Conservation (phyloP, 2,113 vertebrate species). For the Callipepla squamata region DNA sequence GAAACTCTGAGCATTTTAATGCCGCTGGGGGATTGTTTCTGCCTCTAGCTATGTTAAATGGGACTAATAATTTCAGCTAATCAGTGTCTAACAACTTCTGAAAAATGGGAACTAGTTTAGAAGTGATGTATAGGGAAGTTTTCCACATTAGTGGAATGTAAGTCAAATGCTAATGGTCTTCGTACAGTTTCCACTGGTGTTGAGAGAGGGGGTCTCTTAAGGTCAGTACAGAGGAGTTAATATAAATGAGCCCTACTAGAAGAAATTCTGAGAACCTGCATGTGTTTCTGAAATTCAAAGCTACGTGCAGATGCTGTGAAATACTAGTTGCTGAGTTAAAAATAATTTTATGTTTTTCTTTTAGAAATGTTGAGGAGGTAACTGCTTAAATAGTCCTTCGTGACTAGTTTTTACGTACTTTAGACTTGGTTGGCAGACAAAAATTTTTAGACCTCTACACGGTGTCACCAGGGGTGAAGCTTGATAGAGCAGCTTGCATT, state of each 20-base stretch:
- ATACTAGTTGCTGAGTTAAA: neutral
- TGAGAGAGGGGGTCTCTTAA: conserved; percentile 38
- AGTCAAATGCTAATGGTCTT: conserved; percentile 55
- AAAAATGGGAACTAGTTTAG: conserved; percentile 69
- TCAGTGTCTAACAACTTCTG: conserved; percentile 57
- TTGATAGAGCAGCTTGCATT: neutral
- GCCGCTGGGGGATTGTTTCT: conserved; percentile 51
- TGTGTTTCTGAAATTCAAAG: neutral
- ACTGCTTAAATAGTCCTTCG: neutral
- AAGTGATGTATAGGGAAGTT: conserved; percentile 49
- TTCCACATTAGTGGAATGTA: conserved; percentile 61
- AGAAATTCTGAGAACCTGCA: neutral
- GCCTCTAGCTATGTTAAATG: conserved; percentile 60
- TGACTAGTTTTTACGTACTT: neutral
- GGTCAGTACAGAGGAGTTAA: conserved; percentile 28
- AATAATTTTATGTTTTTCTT: neutral
- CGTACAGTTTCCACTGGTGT: conserved; percentile 57
- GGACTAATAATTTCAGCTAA: conserved; percentile 59
- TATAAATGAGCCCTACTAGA: neutral
- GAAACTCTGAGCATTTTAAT: conserved; percentile 46
- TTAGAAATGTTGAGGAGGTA: neutral
- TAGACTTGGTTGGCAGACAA: neutral
- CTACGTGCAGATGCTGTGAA: neutral
- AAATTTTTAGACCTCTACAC: neutral
- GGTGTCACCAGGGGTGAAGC: neutral